phyloP scores from a whole-genome alignment of 2,797 vertebrate species.

The Poecilia gillii region DNA sequence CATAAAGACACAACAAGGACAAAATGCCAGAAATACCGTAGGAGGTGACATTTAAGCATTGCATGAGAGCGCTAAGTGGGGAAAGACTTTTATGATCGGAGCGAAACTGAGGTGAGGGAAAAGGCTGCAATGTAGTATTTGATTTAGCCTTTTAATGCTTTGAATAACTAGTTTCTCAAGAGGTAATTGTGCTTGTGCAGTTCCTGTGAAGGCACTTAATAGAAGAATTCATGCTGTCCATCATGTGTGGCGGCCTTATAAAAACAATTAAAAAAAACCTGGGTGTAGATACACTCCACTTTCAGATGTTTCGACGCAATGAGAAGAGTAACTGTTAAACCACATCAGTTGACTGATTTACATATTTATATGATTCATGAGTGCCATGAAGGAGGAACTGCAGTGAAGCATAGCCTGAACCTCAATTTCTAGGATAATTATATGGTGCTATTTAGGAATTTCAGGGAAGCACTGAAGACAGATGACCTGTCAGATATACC shows the following conservation, averaged over 20 bases:
- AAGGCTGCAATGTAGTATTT: conserved; percentile 25
- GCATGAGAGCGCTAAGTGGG: conserved; percentile 25
- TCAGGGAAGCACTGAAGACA: conserved; percentile 64
- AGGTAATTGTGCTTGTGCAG: conserved; percentile 24
- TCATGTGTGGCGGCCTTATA: conserved; percentile 17
- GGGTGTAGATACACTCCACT: conserved; percentile 40
- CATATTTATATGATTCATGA: conserved; percentile 73
- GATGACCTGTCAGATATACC: conserved; percentile 74
- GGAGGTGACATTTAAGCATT: conserved; percentile 62
- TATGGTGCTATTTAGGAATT: conserved; percentile 69
- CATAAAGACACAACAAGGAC: conserved; percentile 41
- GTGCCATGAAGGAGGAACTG: conserved; percentile 48
- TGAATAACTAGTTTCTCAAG: conserved; percentile 26
- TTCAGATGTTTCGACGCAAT: conserved; percentile 31
- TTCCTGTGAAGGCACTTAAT: conserved; percentile 50
- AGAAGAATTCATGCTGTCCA: conserved; percentile 40
- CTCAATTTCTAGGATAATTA: conserved; percentile 70
- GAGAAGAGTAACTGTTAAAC: conserved; percentile 58
- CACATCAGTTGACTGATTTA: conserved; percentile 64
- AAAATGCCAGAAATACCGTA: conserved; percentile 46
- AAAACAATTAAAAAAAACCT: conserved; percentile 14
- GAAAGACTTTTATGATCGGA: conserved; percentile 34
- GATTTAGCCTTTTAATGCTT: conserved; percentile 39
- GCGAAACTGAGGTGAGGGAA: conserved; percentile 33
- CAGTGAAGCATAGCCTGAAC: conserved; percentile 55